Evolutionary conservation across 2,113 vertebrate genomes (phyloP).

Genomic region (Oenanthe oenanthe): DNA sequence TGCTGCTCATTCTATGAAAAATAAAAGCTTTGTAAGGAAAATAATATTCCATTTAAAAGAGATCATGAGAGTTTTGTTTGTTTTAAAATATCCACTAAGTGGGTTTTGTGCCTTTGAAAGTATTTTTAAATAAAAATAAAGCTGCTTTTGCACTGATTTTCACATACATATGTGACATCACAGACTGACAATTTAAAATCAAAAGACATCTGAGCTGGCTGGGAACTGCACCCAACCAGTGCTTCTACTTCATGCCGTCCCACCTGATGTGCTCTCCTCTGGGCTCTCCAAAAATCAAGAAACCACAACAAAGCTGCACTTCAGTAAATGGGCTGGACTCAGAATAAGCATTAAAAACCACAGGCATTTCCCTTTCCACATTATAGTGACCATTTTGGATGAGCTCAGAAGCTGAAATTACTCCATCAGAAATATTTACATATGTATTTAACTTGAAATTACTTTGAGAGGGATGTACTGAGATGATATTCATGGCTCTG

Average conservation of each 20-base stretch:
- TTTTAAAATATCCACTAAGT: background rate
- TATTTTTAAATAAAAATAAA: background rate
- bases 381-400: background rate
- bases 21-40: background rate
- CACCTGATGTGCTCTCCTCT: background rate
- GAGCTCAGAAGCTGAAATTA: background rate
- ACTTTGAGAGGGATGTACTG: background rate
- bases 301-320: slow-evolving; percentile 8
- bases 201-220: background rate
- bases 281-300: background rate
- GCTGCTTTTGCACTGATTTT: background rate
- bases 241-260: background rate
- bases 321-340: background rate
- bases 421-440: background rate
- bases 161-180: background rate
- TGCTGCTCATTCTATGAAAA: background rate
- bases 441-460: background rate
- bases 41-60: background rate
- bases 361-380: background rate
- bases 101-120: background rate
- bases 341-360: background rate
- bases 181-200: background rate
- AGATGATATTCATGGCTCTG: background rate
- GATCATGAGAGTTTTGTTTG: background rate
- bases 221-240: background rate